Conservation (phyloP, 1,140 invertebrate genomes). For the Rhagoletis pomonella region DNA sequence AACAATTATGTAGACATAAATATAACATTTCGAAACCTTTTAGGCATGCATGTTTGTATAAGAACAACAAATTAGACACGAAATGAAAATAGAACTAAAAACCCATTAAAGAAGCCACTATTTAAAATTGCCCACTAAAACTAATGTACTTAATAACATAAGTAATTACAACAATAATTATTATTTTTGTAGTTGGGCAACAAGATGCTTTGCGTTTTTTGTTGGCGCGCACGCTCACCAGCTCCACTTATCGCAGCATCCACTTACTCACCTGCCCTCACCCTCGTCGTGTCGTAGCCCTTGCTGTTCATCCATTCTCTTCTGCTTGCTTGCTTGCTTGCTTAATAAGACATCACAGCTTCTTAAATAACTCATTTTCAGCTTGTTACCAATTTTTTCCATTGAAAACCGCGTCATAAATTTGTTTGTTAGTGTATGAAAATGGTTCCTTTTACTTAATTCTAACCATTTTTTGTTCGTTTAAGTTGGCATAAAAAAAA, state of each 20-base stretch:
- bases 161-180: conserved; percentile 52
- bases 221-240: not conserved
- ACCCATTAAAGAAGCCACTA: not conserved
- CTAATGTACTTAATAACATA: too few species aligned
- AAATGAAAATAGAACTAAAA: conserved; percentile 2
- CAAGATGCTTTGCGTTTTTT: not conserved
- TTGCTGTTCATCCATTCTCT: not conserved
- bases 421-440: not conserved
- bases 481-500: not conserved
- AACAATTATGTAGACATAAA: too few species aligned
- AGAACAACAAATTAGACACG: not conserved
- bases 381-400: conserved; percentile 43
- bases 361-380: conserved; percentile 33
- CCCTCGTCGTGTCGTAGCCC: not conserved
- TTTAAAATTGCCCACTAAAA: conserved; percentile 12
- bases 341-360: conserved; percentile 4
- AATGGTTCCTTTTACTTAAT: not conserved
- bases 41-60: not conserved
- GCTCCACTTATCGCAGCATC: not conserved
- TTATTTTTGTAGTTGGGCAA: not conserved
- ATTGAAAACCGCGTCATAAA: conserved; percentile 20
- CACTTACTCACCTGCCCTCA: not conserved
- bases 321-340: too few species aligned
- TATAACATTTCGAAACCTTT: too few species aligned
- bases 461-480: conserved; percentile 1